Evolutionary conservation across 2,797 vertebrate species (phyloP).

Genomic region (Heliangelus exortis): DNA sequence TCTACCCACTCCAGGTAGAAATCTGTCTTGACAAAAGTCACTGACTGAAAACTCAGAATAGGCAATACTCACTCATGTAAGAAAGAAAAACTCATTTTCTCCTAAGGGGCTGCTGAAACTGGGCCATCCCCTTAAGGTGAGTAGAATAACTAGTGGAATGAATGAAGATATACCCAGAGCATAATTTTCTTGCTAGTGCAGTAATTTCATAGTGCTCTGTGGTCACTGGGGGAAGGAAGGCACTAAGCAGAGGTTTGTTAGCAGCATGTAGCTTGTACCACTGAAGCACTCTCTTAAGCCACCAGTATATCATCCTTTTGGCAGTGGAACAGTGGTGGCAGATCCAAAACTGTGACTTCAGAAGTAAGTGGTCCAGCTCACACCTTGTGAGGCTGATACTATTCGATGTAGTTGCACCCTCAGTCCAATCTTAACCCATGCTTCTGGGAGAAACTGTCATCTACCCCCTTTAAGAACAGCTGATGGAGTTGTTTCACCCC

Average conservation of each 20-base stretch:
- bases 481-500: not conserved
- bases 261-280: not conserved
- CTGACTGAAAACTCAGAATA: not conserved
- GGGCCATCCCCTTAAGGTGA: not conserved
- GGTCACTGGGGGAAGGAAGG: not conserved
- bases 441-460: not conserved
- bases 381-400: not conserved
- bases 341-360: not conserved
- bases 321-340: not conserved
- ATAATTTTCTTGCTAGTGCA: not conserved
- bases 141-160: not conserved
- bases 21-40: not conserved
- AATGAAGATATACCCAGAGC: not conserved
- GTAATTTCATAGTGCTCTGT: not conserved
- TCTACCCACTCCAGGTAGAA: not conserved
- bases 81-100: not conserved
- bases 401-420: not conserved
- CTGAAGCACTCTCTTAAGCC: not conserved
- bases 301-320: not conserved
- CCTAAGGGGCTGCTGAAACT: not conserved
- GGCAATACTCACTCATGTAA: not conserved
- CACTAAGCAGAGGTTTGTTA: not conserved
- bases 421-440: not conserved
- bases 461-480: not conserved
- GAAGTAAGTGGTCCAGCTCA: not conserved